Conservation (phyloP, 2,797 vertebrate species). For the Aselliscus stoliczkanus region DNA sequence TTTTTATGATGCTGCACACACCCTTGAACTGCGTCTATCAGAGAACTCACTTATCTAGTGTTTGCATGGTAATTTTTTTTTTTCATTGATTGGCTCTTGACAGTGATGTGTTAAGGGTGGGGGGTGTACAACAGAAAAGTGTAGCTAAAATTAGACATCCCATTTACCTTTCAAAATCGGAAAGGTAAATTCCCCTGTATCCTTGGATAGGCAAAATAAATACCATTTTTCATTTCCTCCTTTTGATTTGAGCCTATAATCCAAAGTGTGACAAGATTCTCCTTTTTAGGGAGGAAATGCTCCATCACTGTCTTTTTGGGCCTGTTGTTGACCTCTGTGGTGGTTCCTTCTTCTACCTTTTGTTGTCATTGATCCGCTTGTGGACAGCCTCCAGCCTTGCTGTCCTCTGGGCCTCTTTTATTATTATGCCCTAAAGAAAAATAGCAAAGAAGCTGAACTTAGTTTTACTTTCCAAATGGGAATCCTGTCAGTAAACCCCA, state of each 20-base stretch:
- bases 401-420: background rate
- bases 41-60: background rate
- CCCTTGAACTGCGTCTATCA: background rate
- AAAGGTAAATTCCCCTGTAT: background rate
- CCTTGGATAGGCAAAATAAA: background rate
- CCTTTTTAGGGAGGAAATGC: background rate
- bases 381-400: background rate
- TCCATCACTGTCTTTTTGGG: background rate
- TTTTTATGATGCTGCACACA: fast-evolving
- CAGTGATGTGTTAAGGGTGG: background rate
- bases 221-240: background rate
- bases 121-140: background rate
- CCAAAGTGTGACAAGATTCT: background rate
- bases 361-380: background rate
- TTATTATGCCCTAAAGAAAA: background rate
- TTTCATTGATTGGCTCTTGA: background rate
- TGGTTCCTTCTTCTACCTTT: background rate
- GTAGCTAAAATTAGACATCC: background rate
- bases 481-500: background rate
- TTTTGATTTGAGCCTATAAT: background rate
- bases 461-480: background rate
- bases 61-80: background rate
- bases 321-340: background rate
- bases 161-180: background rate
- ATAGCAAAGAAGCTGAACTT: background rate